Conservation (phyloP, 64 coral and sea anemone genomes). For the Montipora sp. region DNA sequence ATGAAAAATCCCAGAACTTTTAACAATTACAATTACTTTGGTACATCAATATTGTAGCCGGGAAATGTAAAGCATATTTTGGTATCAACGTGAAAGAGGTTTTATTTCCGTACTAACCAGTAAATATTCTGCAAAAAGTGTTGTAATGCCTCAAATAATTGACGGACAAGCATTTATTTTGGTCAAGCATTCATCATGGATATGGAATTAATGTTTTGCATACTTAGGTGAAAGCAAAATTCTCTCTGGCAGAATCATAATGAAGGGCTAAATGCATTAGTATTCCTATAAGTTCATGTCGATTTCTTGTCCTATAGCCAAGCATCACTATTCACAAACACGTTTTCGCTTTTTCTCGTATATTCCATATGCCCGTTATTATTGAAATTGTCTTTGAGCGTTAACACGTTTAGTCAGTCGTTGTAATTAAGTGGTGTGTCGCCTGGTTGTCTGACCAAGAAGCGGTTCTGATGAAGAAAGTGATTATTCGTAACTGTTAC, state of each 20-base stretch:
- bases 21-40: slow-evolving; percentile 30
- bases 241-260: neutral
- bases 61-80: slow-evolving; percentile 32
- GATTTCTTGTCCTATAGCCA: no score
- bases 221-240: neutral
- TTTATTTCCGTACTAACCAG: slow-evolving; percentile 1
- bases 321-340: no score
- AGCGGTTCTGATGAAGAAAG: no score
- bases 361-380: no score
- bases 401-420: no score
- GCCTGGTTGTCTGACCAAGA: no score
- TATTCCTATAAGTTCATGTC: no score
- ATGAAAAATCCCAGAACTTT: neutral
- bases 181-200: neutral
- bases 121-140: neutral
- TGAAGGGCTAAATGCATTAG: no score
- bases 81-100: neutral
- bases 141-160: neutral
- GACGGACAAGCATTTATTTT: neutral
- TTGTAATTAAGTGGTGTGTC: no score
- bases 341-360: no score
- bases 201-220: neutral
- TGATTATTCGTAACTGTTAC: no score
- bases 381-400: no score
- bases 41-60: slow-evolving; percentile 21